Base-by-base conservation (phyloP, 2,113 vertebrate genomes). In the Zingel zingel region DNA sequence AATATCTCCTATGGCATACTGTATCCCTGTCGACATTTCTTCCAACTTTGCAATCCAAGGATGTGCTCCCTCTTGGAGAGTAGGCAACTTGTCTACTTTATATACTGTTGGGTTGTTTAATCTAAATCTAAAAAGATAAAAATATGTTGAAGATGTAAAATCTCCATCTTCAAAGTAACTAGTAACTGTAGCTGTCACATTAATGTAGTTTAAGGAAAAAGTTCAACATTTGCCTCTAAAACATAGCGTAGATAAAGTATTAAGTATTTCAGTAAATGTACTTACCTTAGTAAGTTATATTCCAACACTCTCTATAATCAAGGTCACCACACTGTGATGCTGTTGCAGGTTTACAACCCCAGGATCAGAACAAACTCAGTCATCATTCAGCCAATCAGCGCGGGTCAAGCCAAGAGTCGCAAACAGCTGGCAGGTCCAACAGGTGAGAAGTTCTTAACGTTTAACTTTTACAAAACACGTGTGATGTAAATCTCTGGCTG, bases 301-400 rank as follows among this genome's bases (percentile, higher is more conserved):
- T 36, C 2, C 0, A 27, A 7, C 5, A 13, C 11, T 68, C 1
- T n/a, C n/a, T 16, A 8, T 27, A 79, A 58, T 21, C 10, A 23
- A 27, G 3, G 13, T 47, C 8, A 62, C 74, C 23, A 23, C 3
- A 2, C 8, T 69, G 6, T 27, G 16, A 23, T 84, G 9, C 14
- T 50, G 54, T 77, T 82, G 8, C 88, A 99, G 97, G 96, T 99
- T 81, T 97, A 97, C 93, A 98, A 96, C 91, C 97, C 97, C n/a
- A 94, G 97, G 84, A 97, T 99, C 85, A 94, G 97, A 89, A 96
- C 97, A 47, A 95, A 96, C 90, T 96, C 97, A 0, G 94, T 94
- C 23, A 85, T 95, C 83, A 93, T 86, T 33, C 95, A 95, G 92
- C 96, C 97, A 50, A 96, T 98, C 96, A 98, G 96, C 93, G 90